Conservation (phyloP, 2,113 vertebrate species). For the Pelecanus crispus region DNA sequence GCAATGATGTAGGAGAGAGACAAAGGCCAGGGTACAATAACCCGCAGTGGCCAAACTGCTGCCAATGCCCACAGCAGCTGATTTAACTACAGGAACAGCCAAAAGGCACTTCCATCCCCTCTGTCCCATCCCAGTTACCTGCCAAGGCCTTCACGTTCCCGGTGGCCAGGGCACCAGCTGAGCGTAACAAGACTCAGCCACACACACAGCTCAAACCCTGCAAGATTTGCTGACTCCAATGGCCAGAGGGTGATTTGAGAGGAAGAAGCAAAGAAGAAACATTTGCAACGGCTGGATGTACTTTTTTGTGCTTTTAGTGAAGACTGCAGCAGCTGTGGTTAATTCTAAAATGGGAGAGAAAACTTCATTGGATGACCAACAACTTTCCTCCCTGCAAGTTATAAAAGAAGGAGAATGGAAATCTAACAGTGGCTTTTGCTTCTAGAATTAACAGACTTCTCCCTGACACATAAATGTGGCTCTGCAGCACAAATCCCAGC, state of each 20-base stretch:
- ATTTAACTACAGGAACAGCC: background rate
- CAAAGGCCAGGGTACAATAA: background rate
- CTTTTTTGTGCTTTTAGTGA: background rate
- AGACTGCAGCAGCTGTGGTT: background rate
- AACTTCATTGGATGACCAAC: fast-evolving
- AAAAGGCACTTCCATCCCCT: background rate
- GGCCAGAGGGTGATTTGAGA: background rate
- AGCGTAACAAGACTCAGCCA: background rate
- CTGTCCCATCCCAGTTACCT: background rate
- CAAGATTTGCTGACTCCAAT: background rate
- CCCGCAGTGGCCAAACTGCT: background rate
- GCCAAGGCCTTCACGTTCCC: background rate
- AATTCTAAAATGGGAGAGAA: background rate
- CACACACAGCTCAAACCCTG: background rate
- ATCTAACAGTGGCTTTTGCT: background rate
- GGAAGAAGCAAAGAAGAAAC: background rate
- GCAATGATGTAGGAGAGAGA: background rate
- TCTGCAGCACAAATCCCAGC: background rate
- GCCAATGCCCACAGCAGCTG: background rate
- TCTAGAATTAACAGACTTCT: background rate
- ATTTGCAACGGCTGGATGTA: background rate
- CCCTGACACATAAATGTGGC: background rate
- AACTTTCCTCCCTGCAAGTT: background rate
- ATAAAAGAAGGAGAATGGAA: background rate
- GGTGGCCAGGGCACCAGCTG: background rate